Evolutionary conservation across 37 sponge, comb jelly and placozoan genomes (phyloP).

Genomic region (Aplysina aerophoba): DNA sequence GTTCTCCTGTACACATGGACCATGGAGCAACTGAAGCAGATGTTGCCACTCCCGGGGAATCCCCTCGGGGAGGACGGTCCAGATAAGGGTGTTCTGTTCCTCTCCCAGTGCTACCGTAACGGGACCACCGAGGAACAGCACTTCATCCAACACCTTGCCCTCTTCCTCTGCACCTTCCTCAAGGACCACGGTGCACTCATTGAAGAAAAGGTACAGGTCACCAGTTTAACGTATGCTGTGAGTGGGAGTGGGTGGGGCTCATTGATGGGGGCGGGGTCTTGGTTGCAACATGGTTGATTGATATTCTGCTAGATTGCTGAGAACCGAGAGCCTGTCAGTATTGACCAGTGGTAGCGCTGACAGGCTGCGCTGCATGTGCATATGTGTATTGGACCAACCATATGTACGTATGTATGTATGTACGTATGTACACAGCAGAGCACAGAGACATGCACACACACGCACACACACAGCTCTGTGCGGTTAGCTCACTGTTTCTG

Average conservation of each 20-base stretch:
- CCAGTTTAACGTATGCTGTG: slow-evolving; percentile 28
- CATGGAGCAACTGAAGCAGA: slow-evolving; percentile 93
- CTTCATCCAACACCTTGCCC: slow-evolving; percentile 97
- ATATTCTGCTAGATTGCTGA: no score
- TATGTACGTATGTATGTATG: slow-evolving; percentile 1
- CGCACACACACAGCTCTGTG: no score
- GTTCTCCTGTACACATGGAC: slow-evolving; percentile 82
- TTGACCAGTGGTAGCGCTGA: no score
- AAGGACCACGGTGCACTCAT: slow-evolving; percentile 88
- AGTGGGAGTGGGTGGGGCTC: neutral
- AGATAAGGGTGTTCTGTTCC: slow-evolving; percentile 31
- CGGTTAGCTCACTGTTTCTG: no score
- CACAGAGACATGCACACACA: no score
- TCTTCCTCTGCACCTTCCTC: slow-evolving; percentile 94
- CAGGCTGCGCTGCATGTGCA: no score
- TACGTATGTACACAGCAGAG: no score
- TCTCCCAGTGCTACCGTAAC: slow-evolving; percentile 92
- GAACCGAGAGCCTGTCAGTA: no score
- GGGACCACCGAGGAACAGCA: slow-evolving; percentile 94
- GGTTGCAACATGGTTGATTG: neutral
- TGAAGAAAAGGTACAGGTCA: slow-evolving; percentile 69
- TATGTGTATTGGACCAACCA: no score
- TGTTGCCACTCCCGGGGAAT: slow-evolving; percentile 93
- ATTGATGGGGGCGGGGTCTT: neutral
- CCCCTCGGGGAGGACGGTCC: slow-evolving; percentile 3